These are phyloP conservation scores for Meriones unguiculatus DNA, from an alignment of 2,113 vertebrate species.

Conservation along the genomic window DNA sequence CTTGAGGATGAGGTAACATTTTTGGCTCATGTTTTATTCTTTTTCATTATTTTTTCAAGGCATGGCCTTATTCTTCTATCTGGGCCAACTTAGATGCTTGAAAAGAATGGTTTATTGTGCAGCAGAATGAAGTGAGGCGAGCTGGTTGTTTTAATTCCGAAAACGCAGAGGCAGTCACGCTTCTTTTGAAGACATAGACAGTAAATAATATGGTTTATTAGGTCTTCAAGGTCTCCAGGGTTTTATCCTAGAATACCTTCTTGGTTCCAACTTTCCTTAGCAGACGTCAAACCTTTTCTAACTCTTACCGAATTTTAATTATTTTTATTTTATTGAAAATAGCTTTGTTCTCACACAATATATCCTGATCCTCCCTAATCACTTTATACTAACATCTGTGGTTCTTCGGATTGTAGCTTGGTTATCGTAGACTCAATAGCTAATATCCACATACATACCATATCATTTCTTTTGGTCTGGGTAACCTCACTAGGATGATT, in stretches of 20 bases:
- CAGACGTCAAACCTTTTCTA: conserved; percentile 18
- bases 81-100: conserved; percentile 54
- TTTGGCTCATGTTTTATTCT: conserved; percentile 66
- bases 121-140: conserved; percentile 21
- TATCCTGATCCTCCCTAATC: background rate
- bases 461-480: background rate
- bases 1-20: conserved; percentile 47
- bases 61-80: conserved; percentile 62
- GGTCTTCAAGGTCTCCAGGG: background rate
- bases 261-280: background rate
- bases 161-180: conserved; percentile 36
- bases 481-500: background rate
- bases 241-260: background rate
- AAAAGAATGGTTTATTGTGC: conserved; percentile 57
- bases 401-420: background rate
- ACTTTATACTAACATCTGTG: background rate
- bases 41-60: conserved; percentile 63
- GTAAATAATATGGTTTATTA: conserved; percentile 60
- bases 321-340: background rate
- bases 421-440: background rate
- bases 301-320: background rate
- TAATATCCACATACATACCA: background rate
- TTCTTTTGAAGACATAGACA: conserved; percentile 3
- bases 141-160: conserved; percentile 66
- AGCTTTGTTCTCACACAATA: background rate